A percentile compares a stretch with the other conserved stretches of the same genome.
phyloP scores from a whole-genome alignment of 2,113 vertebrate genomes.

The Pachypanchax playfairii region DNA sequence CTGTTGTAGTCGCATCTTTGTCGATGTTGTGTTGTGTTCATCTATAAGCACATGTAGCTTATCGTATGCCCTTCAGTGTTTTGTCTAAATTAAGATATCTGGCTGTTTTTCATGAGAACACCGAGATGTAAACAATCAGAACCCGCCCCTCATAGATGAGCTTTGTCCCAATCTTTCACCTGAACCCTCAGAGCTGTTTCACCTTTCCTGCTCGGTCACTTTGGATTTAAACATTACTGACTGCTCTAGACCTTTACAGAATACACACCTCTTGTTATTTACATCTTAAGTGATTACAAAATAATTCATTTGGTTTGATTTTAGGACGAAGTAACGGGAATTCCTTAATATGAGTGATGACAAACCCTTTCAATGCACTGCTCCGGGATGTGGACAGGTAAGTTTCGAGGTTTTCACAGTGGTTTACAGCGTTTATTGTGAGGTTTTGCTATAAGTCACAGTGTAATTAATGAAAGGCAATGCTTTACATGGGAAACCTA shows the following conservation, averaged over 20 bases:
- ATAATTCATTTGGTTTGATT: constrained; percentile 56
- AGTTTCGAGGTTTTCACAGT: constrained; percentile 3
- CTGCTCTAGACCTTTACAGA: not conserved
- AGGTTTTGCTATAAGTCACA: too few relatives aligned
- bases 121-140: constrained; percentile 65
- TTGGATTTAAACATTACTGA: not conserved
- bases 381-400: constrained; percentile 99
- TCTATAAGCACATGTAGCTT: too few relatives aligned
- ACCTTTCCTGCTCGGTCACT: not conserved
- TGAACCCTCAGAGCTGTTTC: not conserved
- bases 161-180: constrained; percentile 52
- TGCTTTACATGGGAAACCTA: too few relatives aligned
- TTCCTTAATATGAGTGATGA: constrained; percentile 99
- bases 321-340: constrained; percentile 87
- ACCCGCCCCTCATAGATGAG: constrained; percentile 58
- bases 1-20: not conserved
- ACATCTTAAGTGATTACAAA: too few relatives aligned
- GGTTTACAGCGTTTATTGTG: too few relatives aligned
- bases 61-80: not conserved
- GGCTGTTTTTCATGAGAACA: constrained; percentile 8
- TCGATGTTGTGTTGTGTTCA: not conserved
- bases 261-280: too few relatives aligned
- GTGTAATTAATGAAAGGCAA: too few relatives aligned
- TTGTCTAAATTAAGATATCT: not conserved
- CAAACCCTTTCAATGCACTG: constrained; percentile 98